Evolutionary conservation across 92 coral and sea anemone genomes (phyloP).

Genomic region (Paragorgia papillata): DNA sequence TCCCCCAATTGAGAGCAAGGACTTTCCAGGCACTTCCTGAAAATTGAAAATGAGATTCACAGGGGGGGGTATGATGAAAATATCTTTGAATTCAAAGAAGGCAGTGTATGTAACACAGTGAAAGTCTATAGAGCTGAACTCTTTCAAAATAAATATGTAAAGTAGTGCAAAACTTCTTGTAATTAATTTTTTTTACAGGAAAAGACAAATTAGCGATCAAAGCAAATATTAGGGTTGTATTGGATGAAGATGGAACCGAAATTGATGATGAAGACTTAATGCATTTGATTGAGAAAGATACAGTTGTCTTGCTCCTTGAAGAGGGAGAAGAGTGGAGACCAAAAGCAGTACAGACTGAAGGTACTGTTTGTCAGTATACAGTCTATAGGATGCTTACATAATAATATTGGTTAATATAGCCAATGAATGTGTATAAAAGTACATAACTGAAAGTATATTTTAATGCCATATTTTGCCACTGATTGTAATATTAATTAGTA

Average conservation of each 20-base stretch:
- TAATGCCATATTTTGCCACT: neutral
- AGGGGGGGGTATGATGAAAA: too few relatives aligned
- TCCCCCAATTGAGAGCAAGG: too few relatives aligned
- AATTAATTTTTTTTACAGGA: slow-evolving; percentile 1
- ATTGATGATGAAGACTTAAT: slow-evolving; percentile 15
- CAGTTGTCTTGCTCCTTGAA: slow-evolving; percentile 4
- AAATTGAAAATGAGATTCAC: too few relatives aligned
- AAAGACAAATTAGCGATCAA: slow-evolving; percentile 13
- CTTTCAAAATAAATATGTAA: too few relatives aligned
- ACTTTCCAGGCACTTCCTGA: too few relatives aligned
- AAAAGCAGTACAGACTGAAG: slow-evolving; percentile 9
- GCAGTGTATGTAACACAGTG: too few relatives aligned
- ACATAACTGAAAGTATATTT: neutral
- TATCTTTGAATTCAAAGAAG: too few relatives aligned
- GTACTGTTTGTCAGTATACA: slow-evolving; percentile 1
- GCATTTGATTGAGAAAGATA: slow-evolving; percentile 9
- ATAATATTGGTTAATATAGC: too few relatives aligned
- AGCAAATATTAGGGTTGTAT: neutral
- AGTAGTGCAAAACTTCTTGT: too few relatives aligned
- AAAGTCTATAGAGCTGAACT: too few relatives aligned
- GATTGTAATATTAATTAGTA: too few relatives aligned
- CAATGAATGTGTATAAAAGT: neutral
- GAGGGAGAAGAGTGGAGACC: slow-evolving; percentile 10
- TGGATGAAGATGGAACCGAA: slow-evolving; percentile 16
- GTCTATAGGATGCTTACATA: too few relatives aligned